phyloP scores from a whole-genome alignment of 2,888 invertebrate genomes.

The Acronicta alni region DNA sequence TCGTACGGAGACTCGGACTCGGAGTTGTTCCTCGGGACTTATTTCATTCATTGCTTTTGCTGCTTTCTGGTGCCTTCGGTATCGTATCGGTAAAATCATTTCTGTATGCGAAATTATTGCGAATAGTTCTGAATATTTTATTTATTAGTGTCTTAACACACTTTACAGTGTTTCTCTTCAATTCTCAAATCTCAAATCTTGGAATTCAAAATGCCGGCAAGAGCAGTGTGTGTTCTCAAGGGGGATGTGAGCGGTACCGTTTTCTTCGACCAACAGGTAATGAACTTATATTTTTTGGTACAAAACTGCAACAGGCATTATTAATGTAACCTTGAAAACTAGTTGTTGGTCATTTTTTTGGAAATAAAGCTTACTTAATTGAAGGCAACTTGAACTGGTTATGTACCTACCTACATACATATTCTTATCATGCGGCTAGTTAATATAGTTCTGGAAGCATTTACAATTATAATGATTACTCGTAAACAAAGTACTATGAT shows the following conservation, averaged over 20 bases:
- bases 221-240: constrained; percentile 96
- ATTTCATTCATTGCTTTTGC: no score
- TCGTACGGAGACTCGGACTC: no score
- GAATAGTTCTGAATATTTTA: constrained; percentile 2
- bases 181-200: constrained; percentile 1
- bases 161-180: not conserved
- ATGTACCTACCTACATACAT: constrained; percentile 6
- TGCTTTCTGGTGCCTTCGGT: no score
- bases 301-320: constrained; percentile 3
- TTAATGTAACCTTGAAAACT: constrained; percentile 37
- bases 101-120: constrained; percentile 20
- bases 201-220: constrained; percentile 86
- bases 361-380: not conserved
- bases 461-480: not conserved
- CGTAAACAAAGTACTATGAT: not conserved
- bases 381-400: not conserved
- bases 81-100: constrained; percentile 19
- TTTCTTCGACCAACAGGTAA: constrained; percentile 93
- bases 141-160: not conserved
- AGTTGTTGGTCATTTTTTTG: constrained; percentile 2
- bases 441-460: constrained; percentile 43
- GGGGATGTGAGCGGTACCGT: constrained; percentile 96
- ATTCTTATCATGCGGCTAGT: constrained; percentile 22
- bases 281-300: constrained; percentile 7
- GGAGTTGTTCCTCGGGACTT: no score